Evolutionary conservation across 2,888 invertebrate species (phyloP).

Genomic region (Bruchidius siliquastri): DNA sequence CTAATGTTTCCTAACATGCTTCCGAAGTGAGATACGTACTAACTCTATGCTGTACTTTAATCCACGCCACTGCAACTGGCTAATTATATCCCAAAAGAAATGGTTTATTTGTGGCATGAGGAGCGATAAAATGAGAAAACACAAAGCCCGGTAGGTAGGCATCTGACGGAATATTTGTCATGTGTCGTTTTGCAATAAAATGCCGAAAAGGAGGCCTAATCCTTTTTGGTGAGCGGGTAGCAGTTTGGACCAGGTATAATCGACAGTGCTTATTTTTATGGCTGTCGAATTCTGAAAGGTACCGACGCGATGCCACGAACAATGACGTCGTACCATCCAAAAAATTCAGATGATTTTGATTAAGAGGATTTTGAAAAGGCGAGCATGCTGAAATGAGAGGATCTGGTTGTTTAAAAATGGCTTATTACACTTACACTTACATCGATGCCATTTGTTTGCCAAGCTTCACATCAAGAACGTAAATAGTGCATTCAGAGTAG

Average conservation of each 20-base stretch:
- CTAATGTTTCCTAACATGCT: too few species aligned
- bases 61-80: neutral
- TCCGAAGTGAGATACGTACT: too few species aligned
- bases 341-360: neutral
- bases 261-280: neutral
- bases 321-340: neutral
- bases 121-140: slow-evolving; percentile 2
- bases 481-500: neutral
- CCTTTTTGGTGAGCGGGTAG: neutral
- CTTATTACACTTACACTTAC: neutral
- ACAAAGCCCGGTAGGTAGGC: slow-evolving; percentile 3
- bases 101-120: slow-evolving; percentile 3
- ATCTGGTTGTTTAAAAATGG: neutral
- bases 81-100: slow-evolving; percentile 2
- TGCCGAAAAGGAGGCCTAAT: neutral
- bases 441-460: neutral
- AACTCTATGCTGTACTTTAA: neutral
- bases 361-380: neutral
- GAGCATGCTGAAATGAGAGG: neutral
- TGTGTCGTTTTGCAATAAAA: slow-evolving; percentile 1
- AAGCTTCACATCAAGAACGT: neutral
- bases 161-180: slow-evolving; percentile 6
- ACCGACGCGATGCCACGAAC: neutral
- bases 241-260: neutral
- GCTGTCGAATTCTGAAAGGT: neutral